These are phyloP conservation scores for Limnephilus rhombicus DNA, from an alignment of 2,888 invertebrate species.

Conservation along the genomic window DNA sequence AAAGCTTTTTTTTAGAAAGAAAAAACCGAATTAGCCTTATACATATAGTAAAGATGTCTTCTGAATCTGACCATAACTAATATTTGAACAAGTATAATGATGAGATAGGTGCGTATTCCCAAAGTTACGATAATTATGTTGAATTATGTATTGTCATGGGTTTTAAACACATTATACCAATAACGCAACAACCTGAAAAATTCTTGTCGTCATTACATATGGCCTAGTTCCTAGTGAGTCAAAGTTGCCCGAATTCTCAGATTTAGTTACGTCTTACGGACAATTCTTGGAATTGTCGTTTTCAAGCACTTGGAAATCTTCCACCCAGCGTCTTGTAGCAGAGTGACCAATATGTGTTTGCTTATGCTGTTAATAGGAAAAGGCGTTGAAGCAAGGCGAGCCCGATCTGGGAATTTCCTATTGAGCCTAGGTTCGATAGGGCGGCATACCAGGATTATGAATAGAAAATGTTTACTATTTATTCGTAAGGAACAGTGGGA, in stretches of 20 bases:
- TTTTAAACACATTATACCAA: not conserved
- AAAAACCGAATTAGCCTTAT: no score
- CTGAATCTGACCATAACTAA: no score
- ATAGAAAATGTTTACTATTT: no score
- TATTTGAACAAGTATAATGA: not conserved
- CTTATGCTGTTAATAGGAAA: not conserved
- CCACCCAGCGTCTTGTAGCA: not conserved
- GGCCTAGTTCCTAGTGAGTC: not conserved
- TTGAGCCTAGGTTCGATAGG: no score
- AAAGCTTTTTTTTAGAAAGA: no score
- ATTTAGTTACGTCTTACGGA: not conserved
- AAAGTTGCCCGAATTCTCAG: not conserved
- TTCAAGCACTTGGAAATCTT: not conserved
- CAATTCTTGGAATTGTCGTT: not conserved
- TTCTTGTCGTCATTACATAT: no score
- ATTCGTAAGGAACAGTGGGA: not conserved
- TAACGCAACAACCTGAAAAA: no score
- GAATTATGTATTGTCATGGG: not conserved
- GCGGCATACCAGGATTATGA: no score
- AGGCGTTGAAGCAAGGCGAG: not conserved
- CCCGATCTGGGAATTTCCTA: not conserved
- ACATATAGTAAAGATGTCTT: no score
- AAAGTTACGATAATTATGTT: not conserved
- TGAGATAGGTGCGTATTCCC: not conserved
- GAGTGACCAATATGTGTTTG: not conserved